Percentiles rank a stretch among this genome's conserved stretches.
phyloP scores from a whole-genome alignment of 2,797 vertebrate species.

The Rhincodon typus region DNA sequence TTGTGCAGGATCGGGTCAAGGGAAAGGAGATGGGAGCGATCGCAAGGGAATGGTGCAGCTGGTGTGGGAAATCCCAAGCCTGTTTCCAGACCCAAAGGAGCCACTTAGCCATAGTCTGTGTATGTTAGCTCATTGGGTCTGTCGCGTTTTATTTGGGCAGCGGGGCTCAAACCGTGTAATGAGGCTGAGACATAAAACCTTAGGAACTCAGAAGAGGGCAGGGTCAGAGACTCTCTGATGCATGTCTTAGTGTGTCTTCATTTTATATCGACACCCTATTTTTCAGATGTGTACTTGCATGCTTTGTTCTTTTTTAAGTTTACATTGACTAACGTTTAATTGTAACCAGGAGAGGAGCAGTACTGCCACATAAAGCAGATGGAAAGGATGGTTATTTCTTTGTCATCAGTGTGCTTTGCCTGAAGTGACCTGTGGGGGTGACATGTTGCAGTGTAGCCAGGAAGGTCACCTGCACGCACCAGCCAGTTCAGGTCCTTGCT shows the following conservation, averaged over 20 bases:
- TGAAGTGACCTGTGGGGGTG: background rate
- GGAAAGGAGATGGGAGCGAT: background rate
- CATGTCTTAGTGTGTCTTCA: background rate
- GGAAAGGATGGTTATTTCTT: background rate
- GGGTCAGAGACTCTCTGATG: background rate
- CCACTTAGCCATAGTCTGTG: background rate
- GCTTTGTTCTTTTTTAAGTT: background rate
- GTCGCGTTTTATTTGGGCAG: background rate
- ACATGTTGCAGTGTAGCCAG: too few relatives aligned
- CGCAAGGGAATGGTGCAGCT: background rate
- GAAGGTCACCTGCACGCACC: background rate
- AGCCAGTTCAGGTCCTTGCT: background rate
- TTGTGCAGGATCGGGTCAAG: background rate
- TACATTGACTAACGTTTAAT: background rate
- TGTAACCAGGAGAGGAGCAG: background rate
- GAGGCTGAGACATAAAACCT: background rate
- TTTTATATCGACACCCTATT: background rate
- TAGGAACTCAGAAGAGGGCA: background rate
- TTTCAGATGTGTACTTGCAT: constrained; percentile 19
- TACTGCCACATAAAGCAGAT: background rate
- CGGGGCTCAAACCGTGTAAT: background rate
- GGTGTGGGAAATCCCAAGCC: background rate
- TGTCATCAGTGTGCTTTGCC: background rate
- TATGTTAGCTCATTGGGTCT: background rate
- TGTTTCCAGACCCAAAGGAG: background rate